A percentile compares a stretch with the other conserved stretches of the same genome.
Conservation (phyloP, 2,113 vertebrate genomes). For the Percopsis transmontana region DNA sequence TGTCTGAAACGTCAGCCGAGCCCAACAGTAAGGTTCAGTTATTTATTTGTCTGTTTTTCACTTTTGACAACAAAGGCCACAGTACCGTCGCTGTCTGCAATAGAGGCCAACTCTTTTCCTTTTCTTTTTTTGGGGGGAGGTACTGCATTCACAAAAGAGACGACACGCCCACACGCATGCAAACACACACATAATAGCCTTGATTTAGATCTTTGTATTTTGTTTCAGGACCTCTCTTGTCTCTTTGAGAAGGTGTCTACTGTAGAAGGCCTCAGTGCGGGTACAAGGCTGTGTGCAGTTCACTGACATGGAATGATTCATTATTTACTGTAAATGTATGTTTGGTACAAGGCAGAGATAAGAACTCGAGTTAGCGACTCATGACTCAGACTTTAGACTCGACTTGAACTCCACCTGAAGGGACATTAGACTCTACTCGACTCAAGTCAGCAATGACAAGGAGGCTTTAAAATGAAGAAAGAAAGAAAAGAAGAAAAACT, state of each 20-base stretch:
- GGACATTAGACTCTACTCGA: too few relatives aligned
- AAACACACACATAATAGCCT: conserved; percentile 42
- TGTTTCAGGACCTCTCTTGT: conserved; percentile 58
- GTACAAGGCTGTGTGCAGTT: conserved; percentile 36
- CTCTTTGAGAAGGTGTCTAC: conserved; percentile 49
- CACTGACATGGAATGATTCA: conserved; percentile 38
- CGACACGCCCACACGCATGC: conserved; percentile 25
- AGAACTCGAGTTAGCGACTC: too few relatives aligned
- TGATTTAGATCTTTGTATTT: conserved; percentile 50
- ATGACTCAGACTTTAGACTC: too few relatives aligned
- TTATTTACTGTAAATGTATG: conserved; percentile 45
- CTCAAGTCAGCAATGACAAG: too few relatives aligned
- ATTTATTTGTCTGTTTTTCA: conserved; percentile 45
- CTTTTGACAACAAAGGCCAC: conserved; percentile 60
- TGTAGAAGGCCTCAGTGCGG: conserved; percentile 27
- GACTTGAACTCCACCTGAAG: too few relatives aligned
- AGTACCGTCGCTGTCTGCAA: conserved; percentile 56
- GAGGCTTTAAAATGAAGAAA: too few relatives aligned
- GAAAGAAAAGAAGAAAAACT: too few relatives aligned
- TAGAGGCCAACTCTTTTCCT: conserved; percentile 36
- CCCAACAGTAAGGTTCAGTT: conserved; percentile 37
- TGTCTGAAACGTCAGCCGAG: conserved; percentile 35
- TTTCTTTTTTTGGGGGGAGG: conserved; percentile 31
- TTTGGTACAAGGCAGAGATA: conserved; percentile 54
- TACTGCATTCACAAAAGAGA: conserved; percentile 44